Percentiles rank a stretch among this genome's conserved stretches.
Evolutionary conservation across 2,888 invertebrate species (phyloP).

Genomic region (Polyommatus iphigenia): DNA sequence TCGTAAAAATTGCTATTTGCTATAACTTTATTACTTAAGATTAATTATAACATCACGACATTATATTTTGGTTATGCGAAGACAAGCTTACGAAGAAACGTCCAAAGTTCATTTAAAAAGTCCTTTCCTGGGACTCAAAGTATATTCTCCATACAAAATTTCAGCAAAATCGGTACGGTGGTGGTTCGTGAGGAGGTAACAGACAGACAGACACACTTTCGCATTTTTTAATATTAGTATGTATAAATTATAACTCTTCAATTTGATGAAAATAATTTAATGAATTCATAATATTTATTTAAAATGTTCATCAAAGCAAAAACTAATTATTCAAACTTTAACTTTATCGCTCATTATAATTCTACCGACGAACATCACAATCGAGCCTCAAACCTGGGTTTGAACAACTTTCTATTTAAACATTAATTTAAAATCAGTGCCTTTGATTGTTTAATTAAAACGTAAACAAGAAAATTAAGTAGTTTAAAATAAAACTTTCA

Average conservation of each 20-base stretch:
- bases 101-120: neutral
- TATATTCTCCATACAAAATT: too few species aligned
- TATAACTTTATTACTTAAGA: neutral
- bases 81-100: neutral
- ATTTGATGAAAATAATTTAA: neutral
- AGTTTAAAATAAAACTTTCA: neutral
- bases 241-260: neutral
- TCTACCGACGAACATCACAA: neutral
- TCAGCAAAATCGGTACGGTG: too few species aligned
- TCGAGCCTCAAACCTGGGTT: neutral
- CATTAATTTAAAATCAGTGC: conserved; percentile 9
- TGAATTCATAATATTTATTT: neutral
- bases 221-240: too few species aligned
- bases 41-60: neutral
- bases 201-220: too few species aligned
- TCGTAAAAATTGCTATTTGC: neutral
- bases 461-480: neutral
- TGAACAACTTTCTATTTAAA: neutral
- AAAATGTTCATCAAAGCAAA: conserved; percentile 3
- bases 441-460: neutral
- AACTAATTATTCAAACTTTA: conserved; percentile 2
- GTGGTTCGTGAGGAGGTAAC: too few species aligned
- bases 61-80: neutral
- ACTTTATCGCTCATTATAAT: conserved; percentile 9
- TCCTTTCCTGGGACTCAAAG: too few species aligned